These are phyloP conservation scores for Balaeniceps rex DNA, from an alignment of 2,113 vertebrate species.

Conservation along the genomic window DNA sequence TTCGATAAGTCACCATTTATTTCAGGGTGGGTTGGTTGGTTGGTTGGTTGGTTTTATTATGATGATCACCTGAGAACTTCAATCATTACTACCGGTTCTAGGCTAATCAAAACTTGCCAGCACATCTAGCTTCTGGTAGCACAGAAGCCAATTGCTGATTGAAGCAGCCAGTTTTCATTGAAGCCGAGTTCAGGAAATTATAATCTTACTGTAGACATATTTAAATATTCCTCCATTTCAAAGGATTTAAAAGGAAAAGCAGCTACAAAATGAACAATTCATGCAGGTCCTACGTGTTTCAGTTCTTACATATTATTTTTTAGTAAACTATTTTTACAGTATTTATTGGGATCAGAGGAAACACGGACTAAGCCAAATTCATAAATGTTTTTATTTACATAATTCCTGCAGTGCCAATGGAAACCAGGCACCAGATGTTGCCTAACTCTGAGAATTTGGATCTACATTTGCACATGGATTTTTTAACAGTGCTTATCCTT, in stretches of 20 bases:
- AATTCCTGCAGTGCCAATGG: background rate
- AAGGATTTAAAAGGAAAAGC: background rate
- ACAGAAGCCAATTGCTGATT: fast-evolving
- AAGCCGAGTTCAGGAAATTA: background rate
- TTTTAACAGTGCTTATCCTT: background rate
- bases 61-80: background rate
- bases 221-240: background rate
- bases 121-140: background rate
- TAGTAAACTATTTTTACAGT: background rate
- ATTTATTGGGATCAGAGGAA: conserved; percentile 11
- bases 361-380: background rate
- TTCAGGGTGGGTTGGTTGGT: background rate
- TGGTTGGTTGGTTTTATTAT: background rate
- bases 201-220: background rate
- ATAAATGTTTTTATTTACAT: conserved; percentile 45
- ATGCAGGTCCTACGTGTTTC: background rate
- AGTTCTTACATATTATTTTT: background rate
- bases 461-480: background rate
- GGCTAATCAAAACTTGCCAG: background rate
- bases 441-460: background rate
- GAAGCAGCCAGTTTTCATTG: background rate
- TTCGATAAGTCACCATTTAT: background rate
- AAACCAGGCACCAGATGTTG: conserved; percentile 30
- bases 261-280: background rate
- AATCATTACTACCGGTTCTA: background rate